Evolutionary conservation across 2,888 invertebrate genomes (phyloP).

Genomic region (Loripinus fragilis): DNA sequence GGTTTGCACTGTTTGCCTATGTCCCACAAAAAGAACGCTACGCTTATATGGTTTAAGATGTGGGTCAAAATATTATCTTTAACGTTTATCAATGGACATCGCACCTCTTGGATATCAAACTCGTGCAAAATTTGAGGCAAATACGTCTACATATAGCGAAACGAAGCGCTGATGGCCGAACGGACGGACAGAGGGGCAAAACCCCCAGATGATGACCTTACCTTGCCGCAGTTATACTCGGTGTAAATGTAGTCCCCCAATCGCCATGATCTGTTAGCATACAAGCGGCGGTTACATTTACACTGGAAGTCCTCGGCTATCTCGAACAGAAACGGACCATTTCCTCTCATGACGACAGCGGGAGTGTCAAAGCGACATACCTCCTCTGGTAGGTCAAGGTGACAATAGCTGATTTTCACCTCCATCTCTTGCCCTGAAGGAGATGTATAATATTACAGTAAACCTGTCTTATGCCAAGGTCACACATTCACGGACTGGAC

Average conservation of each 20-base stretch:
- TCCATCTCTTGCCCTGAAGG: constrained; percentile 11
- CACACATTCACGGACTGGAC: too few relatives aligned
- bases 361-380: constrained; percentile 24
- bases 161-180: too few relatives aligned
- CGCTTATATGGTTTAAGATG: too few relatives aligned
- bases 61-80: too few relatives aligned
- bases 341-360: constrained; percentile 27
- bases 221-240: constrained; percentile 39
- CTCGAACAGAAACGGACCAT: constrained; percentile 32
- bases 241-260: constrained; percentile 27
- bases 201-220: not conserved
- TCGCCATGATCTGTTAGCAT: constrained; percentile 27
- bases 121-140: too few relatives aligned
- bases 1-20: too few relatives aligned
- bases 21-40: too few relatives aligned
- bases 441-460: too few relatives aligned
- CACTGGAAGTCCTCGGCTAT: constrained; percentile 25
- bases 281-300: constrained; percentile 29
- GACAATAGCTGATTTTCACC: constrained; percentile 38
- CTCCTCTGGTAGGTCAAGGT: constrained; percentile 18
- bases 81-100: too few relatives aligned
- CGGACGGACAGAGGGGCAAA: not conserved
- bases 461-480: too few relatives aligned
- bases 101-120: too few relatives aligned
- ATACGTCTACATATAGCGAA: too few relatives aligned